Evolutionary conservation across 1,140 invertebrate species (phyloP).

Genomic region (Bicyclus anynana): DNA sequence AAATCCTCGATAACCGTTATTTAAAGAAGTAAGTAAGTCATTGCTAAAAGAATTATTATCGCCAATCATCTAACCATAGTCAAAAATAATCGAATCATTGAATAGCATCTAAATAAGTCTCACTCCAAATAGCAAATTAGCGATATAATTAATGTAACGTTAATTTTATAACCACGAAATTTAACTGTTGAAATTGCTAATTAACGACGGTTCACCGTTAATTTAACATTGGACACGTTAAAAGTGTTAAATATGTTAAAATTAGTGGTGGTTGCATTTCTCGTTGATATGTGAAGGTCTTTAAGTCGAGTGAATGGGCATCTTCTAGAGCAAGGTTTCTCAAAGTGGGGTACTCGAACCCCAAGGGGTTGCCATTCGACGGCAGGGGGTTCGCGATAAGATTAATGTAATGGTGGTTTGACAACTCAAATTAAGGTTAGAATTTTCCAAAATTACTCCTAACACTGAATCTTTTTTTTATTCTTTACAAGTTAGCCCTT

Average conservation of each 20-base stretch:
- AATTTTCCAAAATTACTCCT: too few species aligned
- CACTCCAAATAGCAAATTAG: not conserved
- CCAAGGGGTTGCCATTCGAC: too few species aligned
- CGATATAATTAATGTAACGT: not conserved
- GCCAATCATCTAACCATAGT: too few species aligned
- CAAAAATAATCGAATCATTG: not conserved
- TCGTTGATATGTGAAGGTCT: not conserved
- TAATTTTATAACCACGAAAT: not conserved
- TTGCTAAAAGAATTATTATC: not conserved
- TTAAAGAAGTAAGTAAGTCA: too few species aligned
- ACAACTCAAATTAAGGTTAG: too few species aligned
- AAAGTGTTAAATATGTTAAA: not conserved
- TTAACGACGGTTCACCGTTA: not conserved
- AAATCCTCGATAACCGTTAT: too few species aligned
- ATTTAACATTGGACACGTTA: not conserved
- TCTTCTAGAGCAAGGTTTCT: too few species aligned
- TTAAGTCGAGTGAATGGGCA: not conserved
- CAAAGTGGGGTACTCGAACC: too few species aligned
- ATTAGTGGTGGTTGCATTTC: not conserved
- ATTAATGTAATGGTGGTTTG: too few species aligned
- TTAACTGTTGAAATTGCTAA: not conserved
- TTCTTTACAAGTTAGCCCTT: too few species aligned
- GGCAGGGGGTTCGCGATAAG: too few species aligned
- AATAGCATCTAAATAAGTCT: not conserved
- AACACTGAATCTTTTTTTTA: too few species aligned